These are phyloP conservation scores for Gallinago solitaria DNA, from an alignment of 2,797 vertebrate genomes.

Conservation along the genomic window DNA sequence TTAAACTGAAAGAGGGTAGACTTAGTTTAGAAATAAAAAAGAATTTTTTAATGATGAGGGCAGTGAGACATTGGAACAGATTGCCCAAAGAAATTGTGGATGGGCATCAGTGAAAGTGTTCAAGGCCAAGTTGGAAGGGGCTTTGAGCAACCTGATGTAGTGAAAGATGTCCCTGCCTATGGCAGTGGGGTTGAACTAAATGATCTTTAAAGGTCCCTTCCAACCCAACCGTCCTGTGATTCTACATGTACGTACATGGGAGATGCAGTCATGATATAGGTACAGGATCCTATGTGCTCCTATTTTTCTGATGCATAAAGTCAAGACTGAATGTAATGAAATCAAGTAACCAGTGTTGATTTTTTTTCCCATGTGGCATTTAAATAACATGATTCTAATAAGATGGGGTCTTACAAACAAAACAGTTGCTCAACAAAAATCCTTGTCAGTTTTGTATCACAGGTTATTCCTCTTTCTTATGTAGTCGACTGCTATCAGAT, in stretches of 20 bases:
- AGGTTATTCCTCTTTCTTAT: neutral
- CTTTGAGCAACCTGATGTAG: neutral
- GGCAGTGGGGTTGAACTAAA: neutral
- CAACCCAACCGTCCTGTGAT: neutral
- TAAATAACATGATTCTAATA: neutral
- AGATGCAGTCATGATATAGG: rapidly evolving
- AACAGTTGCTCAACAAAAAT: neutral
- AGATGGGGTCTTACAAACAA: neutral
- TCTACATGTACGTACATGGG: neutral
- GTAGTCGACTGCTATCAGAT: neutral
- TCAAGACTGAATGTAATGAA: neutral
- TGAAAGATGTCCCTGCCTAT: neutral
- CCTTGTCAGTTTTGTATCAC: neutral
- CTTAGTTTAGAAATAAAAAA: neutral
- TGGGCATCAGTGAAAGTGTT: neutral
- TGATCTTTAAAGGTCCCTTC: neutral
- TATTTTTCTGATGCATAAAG: neutral
- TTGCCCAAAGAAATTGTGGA: neutral
- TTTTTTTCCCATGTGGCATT: neutral
- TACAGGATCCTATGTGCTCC: neutral
- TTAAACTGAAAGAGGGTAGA: neutral
- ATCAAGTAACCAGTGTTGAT: neutral
- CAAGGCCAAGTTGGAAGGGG: neutral
- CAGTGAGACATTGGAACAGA: neutral
- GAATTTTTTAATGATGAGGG: rapidly evolving